Evolutionary conservation across 2,888 invertebrate genomes (phyloP).

Genomic region (Athetis lepigone): DNA sequence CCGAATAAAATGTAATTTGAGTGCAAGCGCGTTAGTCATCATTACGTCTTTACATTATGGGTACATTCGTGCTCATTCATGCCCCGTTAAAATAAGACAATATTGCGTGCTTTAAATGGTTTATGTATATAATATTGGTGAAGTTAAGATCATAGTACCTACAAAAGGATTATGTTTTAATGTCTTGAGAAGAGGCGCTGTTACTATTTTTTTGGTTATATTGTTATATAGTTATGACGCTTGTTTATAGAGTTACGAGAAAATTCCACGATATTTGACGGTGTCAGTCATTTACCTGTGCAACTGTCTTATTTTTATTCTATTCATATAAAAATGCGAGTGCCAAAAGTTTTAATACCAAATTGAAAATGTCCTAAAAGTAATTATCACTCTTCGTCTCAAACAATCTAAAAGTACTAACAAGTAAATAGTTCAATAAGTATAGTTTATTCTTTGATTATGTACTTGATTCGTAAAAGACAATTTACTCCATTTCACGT

Average conservation of each 20-base stretch:
- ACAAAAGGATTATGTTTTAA: too few relatives aligned
- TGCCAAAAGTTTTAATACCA: background rate
- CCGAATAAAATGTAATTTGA: constrained; percentile 59
- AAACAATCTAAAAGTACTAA: too few relatives aligned
- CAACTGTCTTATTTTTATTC: too few relatives aligned
- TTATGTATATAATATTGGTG: too few relatives aligned
- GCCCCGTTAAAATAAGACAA: constrained; percentile 32
- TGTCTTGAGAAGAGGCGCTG: too few relatives aligned
- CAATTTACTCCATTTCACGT: background rate
- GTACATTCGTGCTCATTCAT: constrained; percentile 28
- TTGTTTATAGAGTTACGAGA: constrained; percentile 14
- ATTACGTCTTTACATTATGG: constrained; percentile 21
- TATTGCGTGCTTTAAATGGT: constrained; percentile 12
- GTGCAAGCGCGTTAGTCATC: constrained; percentile 49
- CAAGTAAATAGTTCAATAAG: too few relatives aligned
- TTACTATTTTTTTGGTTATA: too few relatives aligned
- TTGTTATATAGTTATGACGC: too few relatives aligned
- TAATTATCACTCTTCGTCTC: too few relatives aligned
- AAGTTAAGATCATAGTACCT: too few relatives aligned
- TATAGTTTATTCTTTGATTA: too few relatives aligned
- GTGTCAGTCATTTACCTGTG: too few relatives aligned
- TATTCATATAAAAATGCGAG: background rate
- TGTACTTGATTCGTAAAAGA: background rate
- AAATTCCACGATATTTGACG: constrained; percentile 10
- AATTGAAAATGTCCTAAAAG: constrained; percentile 7